Base-by-base conservation (phyloP, 2,888 invertebrate species). In the Suillia variegata region DNA sequence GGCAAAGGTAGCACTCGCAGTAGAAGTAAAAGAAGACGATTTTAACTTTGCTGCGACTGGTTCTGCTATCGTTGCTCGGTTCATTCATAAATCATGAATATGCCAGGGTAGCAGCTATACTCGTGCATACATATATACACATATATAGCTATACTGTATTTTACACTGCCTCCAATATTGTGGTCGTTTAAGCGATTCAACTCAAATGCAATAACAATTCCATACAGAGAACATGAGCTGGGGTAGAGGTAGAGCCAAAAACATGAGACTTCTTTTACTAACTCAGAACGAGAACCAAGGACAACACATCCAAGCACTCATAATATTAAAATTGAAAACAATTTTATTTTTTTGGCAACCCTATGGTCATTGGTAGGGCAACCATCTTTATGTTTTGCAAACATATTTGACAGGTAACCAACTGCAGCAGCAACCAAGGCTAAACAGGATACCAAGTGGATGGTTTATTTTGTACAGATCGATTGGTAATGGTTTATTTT, bases 11-110 rank as follows among this genome's bases (percentile, higher is more conserved):
- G 45, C 20, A 47, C 20, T 42, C 33, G 18, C 31, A 26, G 50
- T 26, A 73, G n/a, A 71, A 64, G 61, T 56, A 60, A 68, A 63
- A 33, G 47, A 59, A 54, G 26, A 74, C 73, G 72, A 68, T 65
- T 71, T 68, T 71, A 72, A 72, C 70, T 74, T 73, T 74, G 72
- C 71, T 71, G 71, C 72, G n/a, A n/a, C n/a, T n/a, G n/a, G n/a
- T n/a, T n/a, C n/a, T n/a, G n/a, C n/a, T n/a, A n/a, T n/a, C n/a
- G n/a, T n/a, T n/a, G n/a, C n/a, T n/a, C n/a, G n/a, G n/a, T n/a
- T 72, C 71, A 70, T 73, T 75, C 75, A 75, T 75, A 75, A 76
- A 76, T 75, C 75, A 76, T 75, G 76, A 70, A 61, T 61, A 70
- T 74, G 71, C 69, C 56, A 54, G 54, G 50, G 22, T 22, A 54